Evolutionary conservation across 2,888 invertebrate genomes (phyloP), one percentile per base, ranked within the genome.

Genomic region (Syrphus vitripennis): DNA sequence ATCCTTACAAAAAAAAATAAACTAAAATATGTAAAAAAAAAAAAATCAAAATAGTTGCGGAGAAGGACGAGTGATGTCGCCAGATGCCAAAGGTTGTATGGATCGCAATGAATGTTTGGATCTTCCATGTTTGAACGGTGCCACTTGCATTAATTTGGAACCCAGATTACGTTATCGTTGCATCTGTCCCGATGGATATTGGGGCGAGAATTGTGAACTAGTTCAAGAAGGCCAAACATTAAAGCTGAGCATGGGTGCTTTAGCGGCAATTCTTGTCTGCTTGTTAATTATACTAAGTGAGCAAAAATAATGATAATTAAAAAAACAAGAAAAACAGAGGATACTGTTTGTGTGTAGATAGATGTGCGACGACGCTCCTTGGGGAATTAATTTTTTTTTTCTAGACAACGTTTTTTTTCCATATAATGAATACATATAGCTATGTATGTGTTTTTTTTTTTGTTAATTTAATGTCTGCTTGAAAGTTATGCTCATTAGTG

Each of bases 211-310:
- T 94, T 98, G 98, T 93, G 98, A 97, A 92, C 95, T 97, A 89
- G 96, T 97, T 88, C 97, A 97, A 92, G 98, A 98, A 92, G 98
- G 98, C 90, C 97, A 97, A 93, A 97, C 97, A 88, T 95, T 99
- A 90, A 98, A 98, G 91, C 95, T 99, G 92, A 98, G 98, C 94
- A 97, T 97, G 96, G 98, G 98, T 89, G 99, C 99, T 87, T 94
- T 99, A 89, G 98, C 98, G 88, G 98, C 98, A 91, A 99, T 99
- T 92, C 95, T 99, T 93, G 97, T 99, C 93, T 99, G 98, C 94
- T 95, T 99, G 91, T 95, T 98, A 93, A 97, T 98, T 93, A 97
- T 99, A 91, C 95, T 99, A 93, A 96, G 99, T 99, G 95, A 97
- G 97, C 96, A 91, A 90, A 74, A 19, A 48, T 34, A 34, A 53